These are phyloP conservation scores for Austrofundulus limnaeus DNA, from an alignment of 2,113 vertebrate genomes.

Conservation along the genomic window DNA sequence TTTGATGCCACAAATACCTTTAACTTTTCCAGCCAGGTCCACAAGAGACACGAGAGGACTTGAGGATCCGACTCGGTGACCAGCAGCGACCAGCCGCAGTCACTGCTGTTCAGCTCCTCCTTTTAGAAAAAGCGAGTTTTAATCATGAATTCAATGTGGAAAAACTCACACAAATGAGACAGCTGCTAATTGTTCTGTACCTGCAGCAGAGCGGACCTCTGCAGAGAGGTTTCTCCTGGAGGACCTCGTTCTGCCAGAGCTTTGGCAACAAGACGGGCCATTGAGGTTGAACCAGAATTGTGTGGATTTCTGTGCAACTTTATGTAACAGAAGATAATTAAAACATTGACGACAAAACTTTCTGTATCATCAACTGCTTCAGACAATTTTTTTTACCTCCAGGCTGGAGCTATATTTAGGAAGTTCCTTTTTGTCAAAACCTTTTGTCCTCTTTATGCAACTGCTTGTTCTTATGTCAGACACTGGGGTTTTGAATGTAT, in stretches of 20 bases:
- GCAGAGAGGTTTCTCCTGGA: conserved; percentile 58
- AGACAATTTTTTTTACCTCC: conserved; percentile 62
- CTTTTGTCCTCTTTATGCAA: conserved; percentile 46
- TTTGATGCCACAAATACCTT: conserved; percentile 70
- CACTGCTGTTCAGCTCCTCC: conserved; percentile 80
- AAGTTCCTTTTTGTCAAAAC: conserved; percentile 41
- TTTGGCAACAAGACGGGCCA: conserved; percentile 70
- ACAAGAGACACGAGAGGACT: conserved; percentile 79
- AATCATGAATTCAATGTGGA: neutral
- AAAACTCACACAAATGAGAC: neutral
- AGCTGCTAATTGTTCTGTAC: conserved; percentile 38
- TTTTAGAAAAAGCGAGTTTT: conserved; percentile 33
- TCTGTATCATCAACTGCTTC: neutral
- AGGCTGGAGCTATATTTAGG: conserved; percentile 66
- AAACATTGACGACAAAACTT: neutral
- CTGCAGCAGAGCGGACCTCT: conserved; percentile 73
- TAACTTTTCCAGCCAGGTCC: conserved; percentile 82
- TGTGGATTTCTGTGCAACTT: conserved; percentile 60
- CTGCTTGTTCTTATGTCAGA: conserved; percentile 17
- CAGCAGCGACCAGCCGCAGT: conserved; percentile 79
- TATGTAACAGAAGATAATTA: neutral
- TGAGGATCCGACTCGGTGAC: conserved; percentile 76
- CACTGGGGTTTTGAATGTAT: conserved; percentile 7
- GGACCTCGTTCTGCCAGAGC: conserved; percentile 74
- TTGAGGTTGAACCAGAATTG: conserved; percentile 34